phyloP scores from a whole-genome alignment of 2,797 vertebrate species.

The Sebastes glaucus region DNA sequence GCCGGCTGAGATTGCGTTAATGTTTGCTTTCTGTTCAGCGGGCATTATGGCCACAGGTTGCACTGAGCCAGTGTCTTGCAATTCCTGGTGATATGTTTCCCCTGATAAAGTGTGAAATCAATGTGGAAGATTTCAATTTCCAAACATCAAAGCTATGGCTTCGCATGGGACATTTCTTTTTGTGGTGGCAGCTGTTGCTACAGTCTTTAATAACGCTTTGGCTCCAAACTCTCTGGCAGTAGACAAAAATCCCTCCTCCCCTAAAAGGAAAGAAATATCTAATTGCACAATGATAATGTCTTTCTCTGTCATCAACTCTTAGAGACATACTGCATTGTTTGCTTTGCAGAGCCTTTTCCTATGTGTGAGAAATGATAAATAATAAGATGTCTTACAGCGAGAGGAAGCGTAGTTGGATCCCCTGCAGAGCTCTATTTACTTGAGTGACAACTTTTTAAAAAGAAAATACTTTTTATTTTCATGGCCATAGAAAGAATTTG shows the following conservation, averaged over 20 bases:
- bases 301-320: slow-evolving; percentile 7
- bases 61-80: slow-evolving; percentile 15
- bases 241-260: slow-evolving; percentile 18
- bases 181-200: slow-evolving; percentile 70
- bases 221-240: slow-evolving; percentile 55
- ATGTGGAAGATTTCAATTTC: slow-evolving; percentile 58
- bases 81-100: slow-evolving; percentile 54
- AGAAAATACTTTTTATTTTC: slow-evolving; percentile 7
- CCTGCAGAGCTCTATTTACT: background rate
- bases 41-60: slow-evolving; percentile 57
- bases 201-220: slow-evolving; percentile 48
- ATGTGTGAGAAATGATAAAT: slow-evolving; percentile 3
- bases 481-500: slow-evolving; percentile 13
- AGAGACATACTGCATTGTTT: slow-evolving; percentile 9
- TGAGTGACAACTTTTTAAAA: slow-evolving; percentile 11
- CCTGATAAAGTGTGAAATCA: slow-evolving; percentile 65
- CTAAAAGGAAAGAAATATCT: slow-evolving; percentile 29
- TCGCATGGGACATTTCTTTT: slow-evolving; percentile 69
- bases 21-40: slow-evolving; percentile 63
- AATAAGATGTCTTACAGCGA: background rate
- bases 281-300: slow-evolving; percentile 33
- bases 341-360: background rate
- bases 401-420: background rate
- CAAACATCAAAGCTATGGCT: slow-evolving; percentile 64
- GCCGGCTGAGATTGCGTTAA: slow-evolving; percentile 51